A percentile compares a stretch with the other conserved stretches of the same genome.
Evolutionary conservation across 2,113 vertebrate species (phyloP).

Genomic region (Morone saxatilis): DNA sequence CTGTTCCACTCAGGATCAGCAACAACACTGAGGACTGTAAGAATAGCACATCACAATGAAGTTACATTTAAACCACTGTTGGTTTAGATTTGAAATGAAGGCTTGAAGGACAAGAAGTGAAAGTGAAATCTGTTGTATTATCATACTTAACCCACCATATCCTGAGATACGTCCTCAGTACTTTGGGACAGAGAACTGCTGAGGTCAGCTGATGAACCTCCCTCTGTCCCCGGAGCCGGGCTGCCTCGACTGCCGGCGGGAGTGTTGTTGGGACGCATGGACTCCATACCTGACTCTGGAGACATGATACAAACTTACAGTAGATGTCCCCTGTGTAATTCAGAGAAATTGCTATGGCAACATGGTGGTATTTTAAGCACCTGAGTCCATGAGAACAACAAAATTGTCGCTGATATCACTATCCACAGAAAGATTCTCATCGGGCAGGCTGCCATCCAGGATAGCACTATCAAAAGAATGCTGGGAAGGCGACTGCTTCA

Average conservation of each 20-base stretch:
- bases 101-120: neutral
- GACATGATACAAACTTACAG: constrained; percentile 29
- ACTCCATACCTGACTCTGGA: constrained; percentile 90
- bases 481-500: constrained; percentile 92
- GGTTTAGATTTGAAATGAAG: neutral
- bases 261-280: constrained; percentile 79
- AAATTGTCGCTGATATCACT: constrained; percentile 94
- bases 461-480: constrained; percentile 92
- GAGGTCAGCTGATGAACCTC: constrained; percentile 85
- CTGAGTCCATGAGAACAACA: constrained; percentile 90
- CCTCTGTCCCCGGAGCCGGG: constrained; percentile 83
- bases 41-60: constrained; percentile 17
- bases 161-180: constrained; percentile 85
- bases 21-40: constrained; percentile 91
- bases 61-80: neutral
- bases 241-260: constrained; percentile 77
- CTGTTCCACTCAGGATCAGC: constrained; percentile 86
- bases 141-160: constrained; percentile 83
- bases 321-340: neutral
- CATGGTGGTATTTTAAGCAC: constrained; percentile 69
- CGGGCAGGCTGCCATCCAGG: constrained; percentile 89
- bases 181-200: constrained; percentile 91
- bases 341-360: neutral
- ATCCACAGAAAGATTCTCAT: constrained; percentile 91
- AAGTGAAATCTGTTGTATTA: neutral